phyloP scores from a whole-genome alignment of 2,888 invertebrate genomes.

The Watsonalla cultraria region DNA sequence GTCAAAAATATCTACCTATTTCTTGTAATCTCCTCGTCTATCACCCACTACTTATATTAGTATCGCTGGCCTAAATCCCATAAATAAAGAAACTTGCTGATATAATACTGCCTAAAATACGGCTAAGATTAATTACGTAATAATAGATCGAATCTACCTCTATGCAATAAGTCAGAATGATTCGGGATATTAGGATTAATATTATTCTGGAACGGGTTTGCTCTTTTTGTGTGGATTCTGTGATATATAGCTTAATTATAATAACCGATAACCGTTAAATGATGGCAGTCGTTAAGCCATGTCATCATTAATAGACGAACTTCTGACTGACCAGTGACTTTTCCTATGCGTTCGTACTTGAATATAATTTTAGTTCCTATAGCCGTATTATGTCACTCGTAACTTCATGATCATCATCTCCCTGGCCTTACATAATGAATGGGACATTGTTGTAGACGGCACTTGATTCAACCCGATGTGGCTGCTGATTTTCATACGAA shows the following conservation, averaged over 20 bases:
- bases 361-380: no score
- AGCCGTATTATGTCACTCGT: no score
- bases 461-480: no score
- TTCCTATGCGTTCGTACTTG: no score
- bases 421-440: no score
- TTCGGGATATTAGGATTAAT: not conserved
- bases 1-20: no score
- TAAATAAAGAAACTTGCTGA: not conserved
- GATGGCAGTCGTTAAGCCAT: not conserved
- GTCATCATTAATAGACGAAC: not conserved
- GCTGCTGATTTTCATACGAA: no score
- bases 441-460: no score
- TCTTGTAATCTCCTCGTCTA: no score
- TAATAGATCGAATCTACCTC: not conserved
- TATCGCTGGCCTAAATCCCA: not conserved
- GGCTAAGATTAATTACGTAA: not conserved
- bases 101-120: not conserved
- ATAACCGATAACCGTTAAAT: not conserved
- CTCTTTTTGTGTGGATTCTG: not conserved
- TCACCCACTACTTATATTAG: no score
- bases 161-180: not conserved
- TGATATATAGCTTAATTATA: not conserved
- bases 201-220: not conserved
- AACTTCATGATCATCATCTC: no score
- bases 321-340: no score